Evolutionary conservation across 2,797 vertebrate species (phyloP).

Genomic region (Eospalax fontanierii): DNA sequence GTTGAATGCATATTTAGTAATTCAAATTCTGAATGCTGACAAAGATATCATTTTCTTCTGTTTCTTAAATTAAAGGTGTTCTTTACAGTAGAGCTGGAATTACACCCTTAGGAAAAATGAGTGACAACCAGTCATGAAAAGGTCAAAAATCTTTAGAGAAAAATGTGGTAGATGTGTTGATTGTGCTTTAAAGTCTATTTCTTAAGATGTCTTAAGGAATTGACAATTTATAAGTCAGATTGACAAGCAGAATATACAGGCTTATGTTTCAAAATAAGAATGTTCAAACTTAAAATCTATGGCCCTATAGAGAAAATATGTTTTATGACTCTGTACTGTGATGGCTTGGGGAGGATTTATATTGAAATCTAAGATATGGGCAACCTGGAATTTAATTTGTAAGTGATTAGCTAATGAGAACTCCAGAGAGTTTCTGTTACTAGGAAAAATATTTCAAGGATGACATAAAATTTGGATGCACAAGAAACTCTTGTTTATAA

Average conservation of each 20-base stretch:
- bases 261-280: neutral
- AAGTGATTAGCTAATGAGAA: neutral
- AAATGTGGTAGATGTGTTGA: neutral
- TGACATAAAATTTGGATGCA: neutral
- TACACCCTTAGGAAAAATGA: neutral
- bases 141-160: neutral
- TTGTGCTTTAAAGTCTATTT: neutral
- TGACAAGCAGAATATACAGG: neutral
- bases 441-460: neutral
- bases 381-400: neutral
- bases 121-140: neutral
- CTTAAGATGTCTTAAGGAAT: neutral
- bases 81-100: neutral
- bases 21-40: neutral
- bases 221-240: neutral
- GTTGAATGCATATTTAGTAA: slow-evolving; percentile 10
- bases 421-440: neutral
- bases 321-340: neutral
- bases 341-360: neutral
- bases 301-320: neutral
- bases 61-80: slow-evolving; percentile 22
- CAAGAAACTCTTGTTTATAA: neutral
- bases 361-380: neutral
- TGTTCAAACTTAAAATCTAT: neutral
- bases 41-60: neutral